Conservation (phyloP, 2,888 invertebrate species). For the Steromphala cineraria region DNA sequence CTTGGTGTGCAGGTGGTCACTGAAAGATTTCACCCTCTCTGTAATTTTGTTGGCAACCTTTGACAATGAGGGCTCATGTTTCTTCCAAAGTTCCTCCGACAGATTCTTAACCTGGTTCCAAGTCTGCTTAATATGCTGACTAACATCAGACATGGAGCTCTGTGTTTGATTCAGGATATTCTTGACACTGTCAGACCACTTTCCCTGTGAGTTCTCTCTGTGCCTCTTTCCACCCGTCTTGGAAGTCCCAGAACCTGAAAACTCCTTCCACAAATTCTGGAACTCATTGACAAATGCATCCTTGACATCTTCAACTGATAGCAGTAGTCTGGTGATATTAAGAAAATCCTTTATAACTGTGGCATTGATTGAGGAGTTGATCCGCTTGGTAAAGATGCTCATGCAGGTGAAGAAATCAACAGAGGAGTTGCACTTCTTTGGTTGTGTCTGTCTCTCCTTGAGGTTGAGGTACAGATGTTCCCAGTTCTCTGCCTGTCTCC, state of each 20-base stretch:
- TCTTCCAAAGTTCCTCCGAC: slow-evolving; percentile 42
- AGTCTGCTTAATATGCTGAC: slow-evolving; percentile 41
- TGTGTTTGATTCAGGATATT: slow-evolving; percentile 39
- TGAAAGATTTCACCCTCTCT: slow-evolving; percentile 23
- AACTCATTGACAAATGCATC: background rate
- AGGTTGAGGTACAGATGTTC: background rate
- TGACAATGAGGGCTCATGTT: slow-evolving; percentile 37
- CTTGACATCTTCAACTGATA: slow-evolving; percentile 1
- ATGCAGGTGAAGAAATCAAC: slow-evolving; percentile 1
- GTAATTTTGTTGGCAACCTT: slow-evolving; percentile 28
- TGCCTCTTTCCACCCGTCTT: background rate
- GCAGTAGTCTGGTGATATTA: background rate
- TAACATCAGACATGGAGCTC: slow-evolving; percentile 36
- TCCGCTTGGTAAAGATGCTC: background rate
- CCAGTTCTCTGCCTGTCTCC: slow-evolving; percentile 8
- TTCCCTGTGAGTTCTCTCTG: background rate
- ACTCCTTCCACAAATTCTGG: background rate
- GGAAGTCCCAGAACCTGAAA: background rate
- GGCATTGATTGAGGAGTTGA: background rate
- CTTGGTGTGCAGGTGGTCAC: background rate
- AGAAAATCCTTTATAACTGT: background rate
- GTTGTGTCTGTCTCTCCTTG: background rate
- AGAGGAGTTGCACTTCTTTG: background rate
- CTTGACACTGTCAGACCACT: slow-evolving; percentile 39
- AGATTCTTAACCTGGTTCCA: slow-evolving; percentile 42